Evolutionary conservation across 2,113 vertebrate species (phyloP), one percentile per base, ranked within the genome.

Genomic region (Bambusicola thoracicus): DNA sequence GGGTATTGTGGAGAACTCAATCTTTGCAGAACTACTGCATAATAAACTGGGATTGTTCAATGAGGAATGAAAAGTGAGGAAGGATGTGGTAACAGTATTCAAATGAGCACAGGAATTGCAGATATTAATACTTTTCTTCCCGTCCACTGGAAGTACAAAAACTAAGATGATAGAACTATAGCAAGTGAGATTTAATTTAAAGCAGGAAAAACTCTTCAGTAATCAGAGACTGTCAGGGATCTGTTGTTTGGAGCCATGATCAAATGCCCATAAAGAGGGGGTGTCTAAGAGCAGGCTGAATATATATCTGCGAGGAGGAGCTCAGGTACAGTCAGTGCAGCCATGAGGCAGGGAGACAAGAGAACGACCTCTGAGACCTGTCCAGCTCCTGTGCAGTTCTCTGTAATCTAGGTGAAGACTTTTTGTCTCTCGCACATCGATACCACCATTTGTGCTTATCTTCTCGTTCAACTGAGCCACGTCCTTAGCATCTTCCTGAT

Each of bases 181-280:
- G 55, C 82, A 77, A 94, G 75, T 32, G 68, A 94, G 93, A 74
- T 93, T 90, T 91, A 85, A 49, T 87, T 94, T 77, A 89, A 94
- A 95, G 82, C 18, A 70, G 24, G 13, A 55, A 59, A 82, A 93
- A 49, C 34, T 89, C 67, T 87, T 85, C 82, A 90, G 91, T 87
- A 85, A 90, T 55, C 51, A 41, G 19, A 30, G 48, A 83, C 44
- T 70, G 79, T 41, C 67, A 83, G 41, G 67, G 20, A 67, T 79
- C 65, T 85, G 7, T 73, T 76, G 78, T 93, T 90, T 80, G 85
- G 46, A 95, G 87, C 75, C 27, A 22, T 40, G 91, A 78, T 92
- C 90, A 91, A 87, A 63, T 62, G 70, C 63, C 87, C 49, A 44
- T 94, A 85, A 63, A 62, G 30, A 77, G 21, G 25, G 24, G 24